phyloP scores from a whole-genome alignment of 2,113 vertebrate genomes.

The Phyllostomus discolor region DNA sequence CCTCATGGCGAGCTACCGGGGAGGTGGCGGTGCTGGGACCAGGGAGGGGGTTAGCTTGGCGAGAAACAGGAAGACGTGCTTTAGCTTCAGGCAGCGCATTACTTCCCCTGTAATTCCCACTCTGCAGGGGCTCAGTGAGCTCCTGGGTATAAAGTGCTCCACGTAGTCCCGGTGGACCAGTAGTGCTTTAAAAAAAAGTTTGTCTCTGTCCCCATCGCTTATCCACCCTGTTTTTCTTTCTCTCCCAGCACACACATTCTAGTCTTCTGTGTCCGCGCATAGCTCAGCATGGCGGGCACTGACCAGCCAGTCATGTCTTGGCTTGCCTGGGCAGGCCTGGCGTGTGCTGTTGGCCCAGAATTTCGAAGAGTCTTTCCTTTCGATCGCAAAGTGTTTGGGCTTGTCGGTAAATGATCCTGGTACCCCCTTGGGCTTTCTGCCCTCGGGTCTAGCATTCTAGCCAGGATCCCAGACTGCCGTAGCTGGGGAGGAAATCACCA shows the following conservation, averaged over 20 bases:
- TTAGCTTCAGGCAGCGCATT: background rate
- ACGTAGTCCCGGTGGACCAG: too few relatives aligned
- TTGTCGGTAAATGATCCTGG: background rate
- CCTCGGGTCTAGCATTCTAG: background rate
- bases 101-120: background rate
- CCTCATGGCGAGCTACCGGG: background rate
- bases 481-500: conserved; percentile 51
- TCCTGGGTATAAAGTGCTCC: background rate
- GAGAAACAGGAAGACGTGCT: background rate
- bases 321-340: background rate
- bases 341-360: background rate
- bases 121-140: background rate
- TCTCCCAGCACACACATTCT: background rate
- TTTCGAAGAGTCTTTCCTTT: background rate
- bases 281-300: background rate
- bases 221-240: background rate
- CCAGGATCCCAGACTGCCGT: background rate
- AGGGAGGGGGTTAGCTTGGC: background rate
- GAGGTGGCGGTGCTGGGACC: background rate
- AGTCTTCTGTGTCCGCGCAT: background rate
- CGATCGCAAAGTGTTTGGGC: too few relatives aligned
- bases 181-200: background rate
- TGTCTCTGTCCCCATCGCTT: background rate
- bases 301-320: background rate
- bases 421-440: background rate